Percentiles rank a stretch among this genome's conserved stretches.
These are phyloP conservation scores for Sminthurinus aureus DNA, from an alignment of 2,888 invertebrate genomes.

Conservation along the genomic window DNA sequence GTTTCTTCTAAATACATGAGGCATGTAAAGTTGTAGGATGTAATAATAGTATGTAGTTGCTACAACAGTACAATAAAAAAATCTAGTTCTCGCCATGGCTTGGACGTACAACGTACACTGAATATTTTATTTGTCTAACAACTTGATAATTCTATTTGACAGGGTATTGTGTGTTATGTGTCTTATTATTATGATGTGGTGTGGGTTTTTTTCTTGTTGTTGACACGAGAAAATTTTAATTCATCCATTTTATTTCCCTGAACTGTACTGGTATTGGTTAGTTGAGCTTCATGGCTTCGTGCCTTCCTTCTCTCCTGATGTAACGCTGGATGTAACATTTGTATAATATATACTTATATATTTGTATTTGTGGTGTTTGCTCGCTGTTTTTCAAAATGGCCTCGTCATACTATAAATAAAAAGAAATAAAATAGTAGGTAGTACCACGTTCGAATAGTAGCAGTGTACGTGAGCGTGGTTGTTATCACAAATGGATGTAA, in stretches of 20 bases:
- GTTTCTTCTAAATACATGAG: no score
- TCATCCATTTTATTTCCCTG: not conserved
- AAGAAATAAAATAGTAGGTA: conserved; percentile 14
- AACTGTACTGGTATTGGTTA: not conserved
- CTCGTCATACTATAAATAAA: conserved; percentile 35
- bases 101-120: not conserved
- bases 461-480: not conserved
- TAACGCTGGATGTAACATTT: no score
- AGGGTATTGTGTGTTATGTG: not conserved
- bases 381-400: conserved; percentile 37
- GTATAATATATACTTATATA: not conserved
- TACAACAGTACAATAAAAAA: no score
- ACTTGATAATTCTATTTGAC: not conserved
- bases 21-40: no score
- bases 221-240: not conserved
- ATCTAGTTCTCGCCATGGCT: not conserved
- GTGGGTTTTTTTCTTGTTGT: not conserved
- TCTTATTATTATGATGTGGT: not conserved
- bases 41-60: no score
- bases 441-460: not conserved
- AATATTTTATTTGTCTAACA: conserved; percentile 8
- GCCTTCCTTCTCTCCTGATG: not conserved
- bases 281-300: conserved; percentile 5
- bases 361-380: conserved; percentile 16
- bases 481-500: no score